Percentiles rank a stretch among this genome's conserved stretches.
Evolutionary conservation across 92 coral and sea anemone genomes (phyloP).

Genomic region (Desmophyllum pertusum): DNA sequence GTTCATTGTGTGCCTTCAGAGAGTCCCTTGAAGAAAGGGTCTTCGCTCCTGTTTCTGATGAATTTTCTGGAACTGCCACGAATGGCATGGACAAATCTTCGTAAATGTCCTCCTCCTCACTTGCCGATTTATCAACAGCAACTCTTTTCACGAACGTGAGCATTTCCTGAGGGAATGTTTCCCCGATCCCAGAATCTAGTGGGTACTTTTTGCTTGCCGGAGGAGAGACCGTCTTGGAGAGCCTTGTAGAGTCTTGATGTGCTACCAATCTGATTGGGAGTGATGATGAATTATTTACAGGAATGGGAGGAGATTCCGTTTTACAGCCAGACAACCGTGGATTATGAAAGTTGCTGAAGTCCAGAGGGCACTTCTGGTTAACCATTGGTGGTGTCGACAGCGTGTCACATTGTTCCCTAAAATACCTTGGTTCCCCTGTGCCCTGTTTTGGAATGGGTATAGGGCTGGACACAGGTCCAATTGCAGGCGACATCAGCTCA

Average conservation of each 20-base stretch:
- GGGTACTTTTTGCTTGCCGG: constrained; percentile 2
- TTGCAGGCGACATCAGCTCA: constrained; percentile 59
- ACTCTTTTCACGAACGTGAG: constrained; percentile 7
- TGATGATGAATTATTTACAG: constrained; percentile 25
- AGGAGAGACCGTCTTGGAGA: constrained; percentile 6
- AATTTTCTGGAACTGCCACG: not conserved
- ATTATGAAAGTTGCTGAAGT: constrained; percentile 2
- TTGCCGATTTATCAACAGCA: not conserved
- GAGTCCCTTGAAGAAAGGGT: not conserved
- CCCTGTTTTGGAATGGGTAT: constrained; percentile 54
- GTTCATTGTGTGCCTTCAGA: not conserved
- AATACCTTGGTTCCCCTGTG: constrained; percentile 18
- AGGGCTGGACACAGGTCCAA: constrained; percentile 46
- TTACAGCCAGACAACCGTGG: not conserved
- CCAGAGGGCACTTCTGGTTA: constrained; percentile 46
- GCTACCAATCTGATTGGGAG: constrained; percentile 37
- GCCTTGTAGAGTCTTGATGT: not conserved
- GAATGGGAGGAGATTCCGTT: constrained; percentile 12
- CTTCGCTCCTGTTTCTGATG: not conserved
- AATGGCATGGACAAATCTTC: constrained; percentile 28
- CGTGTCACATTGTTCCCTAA: not conserved
- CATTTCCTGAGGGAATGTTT: constrained; percentile 23
- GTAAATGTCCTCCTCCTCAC: constrained; percentile 21
- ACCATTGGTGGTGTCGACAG: not conserved
- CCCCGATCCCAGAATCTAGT: constrained; percentile 13